These are phyloP conservation scores for Amiota minor DNA, from an alignment of 2,888 invertebrate genomes.

Conservation along the genomic window DNA sequence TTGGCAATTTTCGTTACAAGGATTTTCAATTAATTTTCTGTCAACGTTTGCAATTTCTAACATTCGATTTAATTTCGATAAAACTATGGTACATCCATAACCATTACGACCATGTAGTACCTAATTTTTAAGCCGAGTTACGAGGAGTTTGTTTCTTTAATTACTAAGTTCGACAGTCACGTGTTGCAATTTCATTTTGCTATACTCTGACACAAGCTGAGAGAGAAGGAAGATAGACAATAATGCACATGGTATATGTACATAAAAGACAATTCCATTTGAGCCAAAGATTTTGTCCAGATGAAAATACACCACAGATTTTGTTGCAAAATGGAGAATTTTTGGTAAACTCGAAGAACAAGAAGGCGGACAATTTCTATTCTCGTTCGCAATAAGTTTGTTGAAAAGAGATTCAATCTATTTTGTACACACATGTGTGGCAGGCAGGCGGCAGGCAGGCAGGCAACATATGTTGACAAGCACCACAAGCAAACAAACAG, in stretches of 20 bases:
- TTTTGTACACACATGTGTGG: too few relatives aligned
- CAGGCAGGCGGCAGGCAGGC: not conserved
- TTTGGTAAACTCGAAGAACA: too few relatives aligned
- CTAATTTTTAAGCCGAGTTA: too few relatives aligned
- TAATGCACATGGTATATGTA: not conserved
- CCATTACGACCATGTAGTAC: too few relatives aligned
- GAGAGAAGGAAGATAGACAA: too few relatives aligned
- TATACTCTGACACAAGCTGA: constrained; percentile 24
- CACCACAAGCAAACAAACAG: not conserved
- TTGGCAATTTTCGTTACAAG: not conserved
- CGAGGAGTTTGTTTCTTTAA: too few relatives aligned
- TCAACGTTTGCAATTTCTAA: constrained; percentile 53
- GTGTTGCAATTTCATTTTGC: constrained; percentile 51
- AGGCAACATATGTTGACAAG: constrained; percentile 14
- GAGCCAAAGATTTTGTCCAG: not conserved
- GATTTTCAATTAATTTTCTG: constrained; percentile 62
- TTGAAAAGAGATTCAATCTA: not conserved
- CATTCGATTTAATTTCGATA: not conserved
- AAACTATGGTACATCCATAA: too few relatives aligned
- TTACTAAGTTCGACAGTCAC: constrained; percentile 34
- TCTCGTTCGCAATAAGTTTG: too few relatives aligned
- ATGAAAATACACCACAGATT: not conserved
- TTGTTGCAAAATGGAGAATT: not conserved
- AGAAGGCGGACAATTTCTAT: too few relatives aligned
- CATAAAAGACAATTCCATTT: constrained; percentile 9